Evolutionary conservation across 2,113 vertebrate genomes (phyloP), one percentile per base, ranked within the genome.

Genomic region (Ciconia boyciana): DNA sequence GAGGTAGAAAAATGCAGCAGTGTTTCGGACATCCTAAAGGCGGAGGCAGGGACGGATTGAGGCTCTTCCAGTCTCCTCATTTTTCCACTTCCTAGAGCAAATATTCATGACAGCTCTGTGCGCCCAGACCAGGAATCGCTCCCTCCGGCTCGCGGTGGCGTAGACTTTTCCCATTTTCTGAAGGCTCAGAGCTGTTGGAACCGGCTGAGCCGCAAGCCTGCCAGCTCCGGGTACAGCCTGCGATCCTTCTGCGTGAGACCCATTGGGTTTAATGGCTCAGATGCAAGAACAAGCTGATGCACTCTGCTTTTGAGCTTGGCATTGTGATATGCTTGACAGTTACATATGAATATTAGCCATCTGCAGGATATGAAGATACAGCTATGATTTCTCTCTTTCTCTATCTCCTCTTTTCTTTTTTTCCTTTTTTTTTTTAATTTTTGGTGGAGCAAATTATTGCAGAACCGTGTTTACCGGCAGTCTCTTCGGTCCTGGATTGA

Each of bases 271-370:
- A 70, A 52, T 76, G 34, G 92, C 96, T 95, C 94, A 87, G 92
- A 87, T 87, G 93, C 85, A 83, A 57, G 74, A 76, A 71, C 72
- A 89, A 65, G 80, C 94, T 87, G 96, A 84, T 61, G 88, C 89
- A 36, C 68, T 79, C 85, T 64, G 84, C 89, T 91, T 85, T 54
- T 9, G 82, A 92, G 95, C 94, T 95, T 86, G 95, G 83, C 88
- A 64, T 58, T 48, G 91, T 36, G 81, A 74, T 31, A 5, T 5
- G 74, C 89, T 64, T 93, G 91, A 74, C 95, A 87, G 89, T 31
- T 91, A 43, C 88, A n/a, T 57, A 29, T 68, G 90, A 96, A 86
- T 89, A 89, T 84, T 65, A 77, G 78, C 94, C 97, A 96, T 97
- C 93, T 96, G 96, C 64, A 61, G 88, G 89, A 20, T n/a, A 71